phyloP scores from a whole-genome alignment of 2,113 vertebrate genomes.

The Myiopsitta monachus region DNA sequence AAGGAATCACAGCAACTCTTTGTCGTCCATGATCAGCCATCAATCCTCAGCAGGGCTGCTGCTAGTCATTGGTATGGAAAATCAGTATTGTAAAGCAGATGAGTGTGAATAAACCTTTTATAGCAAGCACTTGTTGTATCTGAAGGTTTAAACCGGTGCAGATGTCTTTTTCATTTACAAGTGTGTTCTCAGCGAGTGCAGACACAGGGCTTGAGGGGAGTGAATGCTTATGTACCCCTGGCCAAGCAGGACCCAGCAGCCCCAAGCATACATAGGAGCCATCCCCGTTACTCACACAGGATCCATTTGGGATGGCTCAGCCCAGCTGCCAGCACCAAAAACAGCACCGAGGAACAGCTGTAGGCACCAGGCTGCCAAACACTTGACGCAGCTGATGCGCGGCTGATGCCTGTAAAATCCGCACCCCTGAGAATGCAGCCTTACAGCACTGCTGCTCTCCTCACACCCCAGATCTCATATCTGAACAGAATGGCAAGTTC shows the following conservation, averaged over 20 bases:
- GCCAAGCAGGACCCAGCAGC: not conserved
- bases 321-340: slow-evolving; percentile 24
- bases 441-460: not conserved
- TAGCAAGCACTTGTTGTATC: not conserved
- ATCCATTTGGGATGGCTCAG: not conserved
- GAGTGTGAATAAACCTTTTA: not conserved
- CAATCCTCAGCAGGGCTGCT: not conserved
- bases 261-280: not conserved
- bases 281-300: not conserved
- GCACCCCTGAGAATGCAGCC: rapidly evolving
- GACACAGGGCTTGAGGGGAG: not conserved
- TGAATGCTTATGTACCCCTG: rapidly evolving
- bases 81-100: not conserved
- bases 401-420: not conserved
- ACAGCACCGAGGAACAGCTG: not conserved
- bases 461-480: not conserved
- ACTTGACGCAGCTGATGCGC: not conserved
- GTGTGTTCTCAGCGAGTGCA: not conserved
- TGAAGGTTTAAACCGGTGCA: not conserved
- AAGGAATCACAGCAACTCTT: not conserved
- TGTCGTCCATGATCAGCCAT: rapidly evolving
- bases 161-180: not conserved
- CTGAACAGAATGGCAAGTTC: not conserved
- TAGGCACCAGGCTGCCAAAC: not conserved
- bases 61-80: not conserved